These are phyloP conservation scores for Diceros bicornis DNA, from an alignment of 2,797 vertebrate species.

Conservation along the genomic window DNA sequence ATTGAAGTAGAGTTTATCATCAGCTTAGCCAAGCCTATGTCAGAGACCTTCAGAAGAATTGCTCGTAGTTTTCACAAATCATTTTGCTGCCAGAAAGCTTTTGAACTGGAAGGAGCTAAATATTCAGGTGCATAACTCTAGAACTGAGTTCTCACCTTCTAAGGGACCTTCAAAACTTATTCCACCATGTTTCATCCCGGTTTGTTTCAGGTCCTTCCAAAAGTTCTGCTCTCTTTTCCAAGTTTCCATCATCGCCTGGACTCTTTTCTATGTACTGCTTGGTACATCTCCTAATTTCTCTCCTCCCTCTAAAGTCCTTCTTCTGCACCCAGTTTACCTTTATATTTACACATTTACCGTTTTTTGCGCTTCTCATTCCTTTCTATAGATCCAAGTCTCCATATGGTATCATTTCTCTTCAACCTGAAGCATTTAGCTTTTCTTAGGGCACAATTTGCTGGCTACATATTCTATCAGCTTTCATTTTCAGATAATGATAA, in stretches of 20 bases:
- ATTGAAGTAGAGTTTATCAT: conserved; percentile 34
- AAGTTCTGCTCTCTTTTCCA: background rate
- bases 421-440: background rate
- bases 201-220: background rate
- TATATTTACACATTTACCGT: background rate
- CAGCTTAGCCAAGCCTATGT: background rate
- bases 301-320: background rate
- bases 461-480: background rate
- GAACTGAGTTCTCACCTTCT: background rate
- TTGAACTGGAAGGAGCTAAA: conserved; percentile 40
- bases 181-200: background rate
- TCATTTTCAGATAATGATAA: background rate
- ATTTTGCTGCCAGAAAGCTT: conserved; percentile 58
- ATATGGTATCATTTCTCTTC: background rate
- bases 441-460: background rate
- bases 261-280: background rate
- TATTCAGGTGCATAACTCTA: conserved; percentile 30
- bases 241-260: background rate
- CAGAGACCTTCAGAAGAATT: conserved; percentile 61
- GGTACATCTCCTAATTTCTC: background rate
- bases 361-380: background rate
- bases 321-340: background rate
- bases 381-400: background rate
- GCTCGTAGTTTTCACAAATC: conserved; percentile 66
- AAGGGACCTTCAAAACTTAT: conserved; percentile 39